Evolutionary conservation across 2,797 vertebrate species (phyloP).

Genomic region (Chelidonichthys spinosus): DNA sequence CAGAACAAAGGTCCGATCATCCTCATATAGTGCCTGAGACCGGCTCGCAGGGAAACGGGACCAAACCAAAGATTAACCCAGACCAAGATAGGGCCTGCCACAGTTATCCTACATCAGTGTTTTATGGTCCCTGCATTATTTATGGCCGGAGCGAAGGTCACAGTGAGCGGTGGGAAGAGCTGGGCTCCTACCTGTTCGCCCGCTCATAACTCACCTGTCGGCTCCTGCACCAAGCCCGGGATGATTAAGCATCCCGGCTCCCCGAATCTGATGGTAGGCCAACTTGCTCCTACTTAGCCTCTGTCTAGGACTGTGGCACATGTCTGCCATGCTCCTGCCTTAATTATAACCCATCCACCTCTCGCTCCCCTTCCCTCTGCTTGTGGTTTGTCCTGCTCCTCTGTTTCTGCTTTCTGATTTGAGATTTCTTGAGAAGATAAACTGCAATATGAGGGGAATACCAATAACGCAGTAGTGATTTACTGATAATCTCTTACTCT

Average conservation of each 20-base stretch:
- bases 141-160: slow-evolving; percentile 80
- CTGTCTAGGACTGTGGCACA: slow-evolving; percentile 62
- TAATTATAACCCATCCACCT: slow-evolving; percentile 55
- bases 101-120: slow-evolving; percentile 75
- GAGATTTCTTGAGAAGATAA: background rate
- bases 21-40: slow-evolving; percentile 15
- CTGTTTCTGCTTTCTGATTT: background rate
- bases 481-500: background rate
- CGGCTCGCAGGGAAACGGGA: background rate
- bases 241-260: slow-evolving; percentile 76
- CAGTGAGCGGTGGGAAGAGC: slow-evolving; percentile 58
- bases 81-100: slow-evolving; percentile 31
- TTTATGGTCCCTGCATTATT: slow-evolving; percentile 75
- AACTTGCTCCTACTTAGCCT: slow-evolving; percentile 73
- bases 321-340: slow-evolving; percentile 55
- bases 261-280: slow-evolving; percentile 71
- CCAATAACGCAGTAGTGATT: background rate
- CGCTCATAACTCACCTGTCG: slow-evolving; percentile 82
- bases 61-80: slow-evolving; percentile 30
- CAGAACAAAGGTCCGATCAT: background rate
- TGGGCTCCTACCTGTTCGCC: slow-evolving; percentile 70
- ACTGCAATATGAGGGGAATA: slow-evolving; percentile 5
- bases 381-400: slow-evolving; percentile 24
- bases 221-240: slow-evolving; percentile 45
- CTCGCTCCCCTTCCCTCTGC: background rate